A percentile compares a stretch with the other conserved stretches of the same genome.
Evolutionary conservation across 2,797 vertebrate genomes (phyloP).

Genomic region (Fratercula arctica): DNA sequence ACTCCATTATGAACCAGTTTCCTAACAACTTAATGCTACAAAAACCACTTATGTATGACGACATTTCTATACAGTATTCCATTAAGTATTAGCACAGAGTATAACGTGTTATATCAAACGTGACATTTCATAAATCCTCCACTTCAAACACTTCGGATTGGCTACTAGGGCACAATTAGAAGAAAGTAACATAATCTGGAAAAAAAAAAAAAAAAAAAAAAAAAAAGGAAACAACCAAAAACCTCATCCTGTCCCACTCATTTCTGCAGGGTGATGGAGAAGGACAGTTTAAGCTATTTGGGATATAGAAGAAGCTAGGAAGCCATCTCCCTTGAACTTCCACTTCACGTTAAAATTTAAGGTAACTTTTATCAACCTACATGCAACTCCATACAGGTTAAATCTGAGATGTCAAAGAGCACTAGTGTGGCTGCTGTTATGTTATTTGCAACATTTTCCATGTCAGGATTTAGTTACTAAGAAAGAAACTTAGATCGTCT

Average conservation of each 20-base stretch:
- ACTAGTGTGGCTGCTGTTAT: neutral
- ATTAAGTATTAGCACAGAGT: neutral
- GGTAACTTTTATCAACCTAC: neutral
- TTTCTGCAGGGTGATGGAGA: neutral
- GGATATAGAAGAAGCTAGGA: neutral
- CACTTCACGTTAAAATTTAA: neutral
- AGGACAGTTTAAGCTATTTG: neutral
- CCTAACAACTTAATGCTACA: neutral
- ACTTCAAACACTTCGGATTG: neutral
- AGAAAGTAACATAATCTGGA: neutral
- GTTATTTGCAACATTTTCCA: neutral
- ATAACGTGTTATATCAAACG: neutral
- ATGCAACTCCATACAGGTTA: neutral
- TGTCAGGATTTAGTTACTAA: neutral
- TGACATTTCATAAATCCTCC: neutral
- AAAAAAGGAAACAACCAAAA: neutral
- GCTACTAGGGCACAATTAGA: neutral
- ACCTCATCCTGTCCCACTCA: neutral
- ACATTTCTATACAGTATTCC: neutral
- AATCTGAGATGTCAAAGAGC: neutral
- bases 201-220: neutral
- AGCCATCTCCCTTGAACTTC: neutral
- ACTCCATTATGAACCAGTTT: neutral
- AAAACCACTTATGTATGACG: rapidly evolving
- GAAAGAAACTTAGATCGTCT: neutral